Conservation (phyloP, 37 sponge, comb jelly and placozoan species). For the Aphrocallistes beatrix region DNA sequence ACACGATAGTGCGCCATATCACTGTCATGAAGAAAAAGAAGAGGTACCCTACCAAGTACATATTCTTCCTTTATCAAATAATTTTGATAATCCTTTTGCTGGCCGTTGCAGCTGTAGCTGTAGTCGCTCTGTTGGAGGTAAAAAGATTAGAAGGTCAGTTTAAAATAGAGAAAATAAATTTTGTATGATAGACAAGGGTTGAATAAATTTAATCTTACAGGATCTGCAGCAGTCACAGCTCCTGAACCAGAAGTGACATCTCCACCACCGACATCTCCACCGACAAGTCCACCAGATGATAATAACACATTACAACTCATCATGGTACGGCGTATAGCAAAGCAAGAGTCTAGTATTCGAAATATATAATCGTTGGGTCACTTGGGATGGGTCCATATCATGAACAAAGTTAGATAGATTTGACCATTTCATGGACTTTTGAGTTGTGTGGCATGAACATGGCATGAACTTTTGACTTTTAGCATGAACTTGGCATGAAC, state of each 20-base stretch:
- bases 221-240: background rate
- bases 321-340: too few relatives aligned
- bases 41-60: background rate
- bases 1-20: background rate
- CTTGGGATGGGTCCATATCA: too few relatives aligned
- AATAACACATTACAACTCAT: too few relatives aligned
- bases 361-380: too few relatives aligned
- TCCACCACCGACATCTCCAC: too few relatives aligned
- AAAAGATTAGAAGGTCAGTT: background rate
- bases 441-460: too few relatives aligned
- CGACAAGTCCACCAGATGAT: too few relatives aligned
- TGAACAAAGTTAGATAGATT: too few relatives aligned
- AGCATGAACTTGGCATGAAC: too few relatives aligned
- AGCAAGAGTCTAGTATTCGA: too few relatives aligned
- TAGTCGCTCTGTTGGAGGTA: slow-evolving; percentile 9
- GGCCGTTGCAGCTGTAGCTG: background rate
- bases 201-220: background rate
- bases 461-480: too few relatives aligned
- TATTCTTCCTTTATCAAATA: background rate
- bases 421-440: too few relatives aligned
- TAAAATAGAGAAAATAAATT: background rate
- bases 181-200: background rate
- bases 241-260: background rate
- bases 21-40: background rate
- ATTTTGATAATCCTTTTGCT: background rate